Conservation (phyloP, 2,113 vertebrate genomes). For the Dicentrarchus labrax region DNA sequence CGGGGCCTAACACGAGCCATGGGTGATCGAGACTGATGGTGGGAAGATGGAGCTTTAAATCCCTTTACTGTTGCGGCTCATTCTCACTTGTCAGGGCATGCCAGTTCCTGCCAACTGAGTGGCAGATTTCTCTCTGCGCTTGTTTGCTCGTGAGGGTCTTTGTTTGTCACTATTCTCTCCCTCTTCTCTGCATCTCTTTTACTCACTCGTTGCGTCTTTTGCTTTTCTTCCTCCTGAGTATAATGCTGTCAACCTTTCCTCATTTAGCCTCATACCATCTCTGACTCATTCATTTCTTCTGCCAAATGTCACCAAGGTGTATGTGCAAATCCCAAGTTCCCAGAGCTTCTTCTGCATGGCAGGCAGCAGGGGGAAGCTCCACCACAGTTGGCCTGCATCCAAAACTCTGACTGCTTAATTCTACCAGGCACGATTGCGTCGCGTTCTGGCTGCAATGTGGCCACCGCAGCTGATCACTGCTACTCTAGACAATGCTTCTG, state of each 20-base stretch:
- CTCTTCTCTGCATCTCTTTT: background rate
- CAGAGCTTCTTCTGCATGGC: background rate
- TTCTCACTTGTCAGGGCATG: conserved; percentile 19
- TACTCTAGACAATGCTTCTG: no score
- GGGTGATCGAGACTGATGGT: conserved; percentile 57
- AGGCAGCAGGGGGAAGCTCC: background rate
- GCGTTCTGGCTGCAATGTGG: no score
- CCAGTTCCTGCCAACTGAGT: conserved; percentile 34
- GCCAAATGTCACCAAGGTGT: conserved; percentile 10
- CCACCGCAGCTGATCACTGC: no score
- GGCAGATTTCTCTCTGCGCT: conserved; percentile 1
- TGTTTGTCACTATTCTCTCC: background rate
- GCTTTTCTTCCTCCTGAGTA: background rate
- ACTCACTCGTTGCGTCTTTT: conserved; percentile 11
- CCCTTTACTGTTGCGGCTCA: conserved; percentile 39
- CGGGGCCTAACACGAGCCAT: conserved; percentile 50
- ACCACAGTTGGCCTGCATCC: background rate
- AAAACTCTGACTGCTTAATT: background rate
- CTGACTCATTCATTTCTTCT: background rate
- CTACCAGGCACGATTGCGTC: no score
- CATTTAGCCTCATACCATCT: no score
- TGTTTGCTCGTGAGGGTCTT: background rate
- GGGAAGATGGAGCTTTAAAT: conserved; percentile 48
- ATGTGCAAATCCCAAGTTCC: background rate
- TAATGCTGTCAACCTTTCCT: background rate